Base-by-base conservation (phyloP, 2,797 vertebrate species). In the Todus mexicanus region DNA sequence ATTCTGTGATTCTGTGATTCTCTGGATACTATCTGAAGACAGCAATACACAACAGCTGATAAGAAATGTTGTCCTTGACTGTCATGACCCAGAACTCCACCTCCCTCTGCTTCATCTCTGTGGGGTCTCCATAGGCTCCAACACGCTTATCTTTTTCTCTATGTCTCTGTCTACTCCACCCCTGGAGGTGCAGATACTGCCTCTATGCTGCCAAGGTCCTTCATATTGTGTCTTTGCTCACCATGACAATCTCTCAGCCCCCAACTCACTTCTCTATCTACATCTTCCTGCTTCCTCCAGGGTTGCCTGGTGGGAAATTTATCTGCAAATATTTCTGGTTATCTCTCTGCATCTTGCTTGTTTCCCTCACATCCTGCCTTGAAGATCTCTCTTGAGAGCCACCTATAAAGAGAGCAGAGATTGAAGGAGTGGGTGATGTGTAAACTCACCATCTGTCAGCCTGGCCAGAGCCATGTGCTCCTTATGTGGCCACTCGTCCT, bases 401-500 rank as follows among this genome's bases (percentile, higher is more conserved):
- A 1, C n/a, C 50, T 63, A 20, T 2, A 1, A 69, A 23, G 42
- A 38, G 27, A 64, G n/a, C 64, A 51, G 71, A 57, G 64, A 14
- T 22, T 38, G 71, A n/a, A 33, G 37, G 31, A 54, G 15, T 5
- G 8, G 21, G 26, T 31, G 70, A 75, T 19, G 25, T 19, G 26
- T 33, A 74, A 56, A 61, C 11, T n/a, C 50, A 25, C 7, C 1
- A 0, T 2, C 22, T 54, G 48, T 74, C 56, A 47, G 33, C 33
- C 45, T 53, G 27, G 16, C 10, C 38, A 70, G 69, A 74, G 31
- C 29, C 56, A 22, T 1, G 0, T 17, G 37, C 15, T 77, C 54
- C n/a, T 4, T 12, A 1, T 5, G 9, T 26, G 43, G 29, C 25
- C 1, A 1, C 29, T 53, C 31, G 5, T 35, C 29, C 40, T 61